Evolutionary conservation across 2,888 invertebrate species (phyloP), one percentile per base, ranked within the genome.

Genomic region (Protula sp.): DNA sequence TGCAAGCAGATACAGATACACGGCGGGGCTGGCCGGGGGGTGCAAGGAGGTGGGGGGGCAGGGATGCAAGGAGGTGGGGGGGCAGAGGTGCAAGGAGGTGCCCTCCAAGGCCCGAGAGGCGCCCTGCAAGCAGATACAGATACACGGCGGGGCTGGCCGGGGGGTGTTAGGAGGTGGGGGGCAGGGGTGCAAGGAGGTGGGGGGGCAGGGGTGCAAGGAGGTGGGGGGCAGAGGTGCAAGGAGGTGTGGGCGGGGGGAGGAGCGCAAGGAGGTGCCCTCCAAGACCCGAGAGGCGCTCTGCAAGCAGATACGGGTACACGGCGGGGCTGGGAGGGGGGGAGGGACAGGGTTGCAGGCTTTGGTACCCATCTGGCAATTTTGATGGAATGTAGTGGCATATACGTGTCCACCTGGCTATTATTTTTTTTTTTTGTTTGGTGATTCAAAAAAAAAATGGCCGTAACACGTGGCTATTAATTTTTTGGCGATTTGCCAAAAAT

Each of bases 1-100:
- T 82, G 85, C 4, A 86, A 86, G 73, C 87, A 87, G 73, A 75
- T 85, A 22, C 83, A 79, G 68, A 76, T 75, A n/a, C n/a, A n/a
- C n/a, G n/a, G n/a, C n/a, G n/a, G n/a, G n/a, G n/a, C n/a, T n/a
- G 30, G 29, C 9, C 22, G 14, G 24, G n/a, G n/a, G n/a, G n/a
- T n/a, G n/a, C 38, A 38, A 19, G 38, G n/a, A n/a, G n/a, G n/a
- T n/a, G n/a, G n/a, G n/a, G 30, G 29, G 9, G 28, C 19, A 24
- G n/a, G n/a, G n/a, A n/a, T n/a, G n/a, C 38, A 38, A 19, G 38
- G 19, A 38, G 19, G 9, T 19, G 19, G 38, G 19, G 38, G 38
- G 38, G 38, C 9, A 38, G 38, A 38, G 19, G 38, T 9, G 19
- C 9, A 38, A 9, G 19, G 38, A 38, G 38, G 19, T 19, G 19